Evolutionary conservation across 2,888 invertebrate genomes (phyloP), one percentile per base, ranked within the genome.

Genomic region (Trisateles emortualis): DNA sequence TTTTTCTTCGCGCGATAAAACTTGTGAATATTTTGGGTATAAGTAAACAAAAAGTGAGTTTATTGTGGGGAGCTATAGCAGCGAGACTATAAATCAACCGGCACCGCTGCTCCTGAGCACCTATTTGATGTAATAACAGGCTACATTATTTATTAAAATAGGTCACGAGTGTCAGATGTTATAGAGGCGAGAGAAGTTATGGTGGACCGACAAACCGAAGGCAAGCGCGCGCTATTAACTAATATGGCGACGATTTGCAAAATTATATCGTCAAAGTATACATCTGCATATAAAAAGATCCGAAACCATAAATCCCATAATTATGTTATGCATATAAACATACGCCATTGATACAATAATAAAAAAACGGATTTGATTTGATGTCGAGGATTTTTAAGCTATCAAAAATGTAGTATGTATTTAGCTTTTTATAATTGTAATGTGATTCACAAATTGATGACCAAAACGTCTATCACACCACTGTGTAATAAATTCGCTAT

Each of bases 81-180:
- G 59, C 68, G 59, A 49, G 65, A 55, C 47, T 52, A 78, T 87
- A 86, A 87, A 85, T 87, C 81, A 81, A 59, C 57, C 40, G 76
- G 62, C 78, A 74, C 87, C 74, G 83, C 84, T 86, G 87, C 69
- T 72, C 57, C 75, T 77, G 81, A 87, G 83, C 72, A 84, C 85
- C 81, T 78, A 84, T 84, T 85, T 84, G 80, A 79, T 78, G 81
- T 81, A 82, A 84, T 85, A 85, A 82, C 82, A 76, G 74, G 71
- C 72, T 73, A 80, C 79, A 80, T 80, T 83, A 82, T 71, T 83
- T 83, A 82, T 78, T 82, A 76, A 80, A 83, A 82, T 81, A 77
- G 68, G 72, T 73, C 56, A 64, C 52, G 32, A 46, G 60, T 62
- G 64, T 57, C 74, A 74, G 76, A 72, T 76, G 77, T 55, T 72